Base-by-base conservation (phyloP, 2,888 invertebrate genomes). In the Xestia xanthographa region DNA sequence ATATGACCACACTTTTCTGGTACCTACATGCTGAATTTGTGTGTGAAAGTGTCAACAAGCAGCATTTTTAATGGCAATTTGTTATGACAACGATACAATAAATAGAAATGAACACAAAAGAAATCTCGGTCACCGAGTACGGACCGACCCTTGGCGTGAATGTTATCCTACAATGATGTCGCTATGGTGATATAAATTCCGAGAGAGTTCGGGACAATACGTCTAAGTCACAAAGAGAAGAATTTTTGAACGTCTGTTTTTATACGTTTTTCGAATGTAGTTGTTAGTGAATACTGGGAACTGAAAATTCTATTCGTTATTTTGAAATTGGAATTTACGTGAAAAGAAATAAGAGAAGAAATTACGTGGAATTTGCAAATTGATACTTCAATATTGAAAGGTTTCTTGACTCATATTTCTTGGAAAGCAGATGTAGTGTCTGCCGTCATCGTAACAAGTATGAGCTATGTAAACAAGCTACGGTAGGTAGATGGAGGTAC, bases 131-230 rank as follows among this genome's bases (percentile, higher is more conserved):
- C 48, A 22, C 3, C 34, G 45, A 66, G n/a, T 43, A 26, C 22
- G 3, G 48, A 26, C 14, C 29, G 45, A 48, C 53, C 72, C 45
- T 17, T 12, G 5, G 41, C 56, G 45, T 60, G n/a, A 77, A 82
- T 66, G 41, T 65, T 58, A 56, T 66, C 26, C n/a, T 50, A 56
- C 43, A 66, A 69, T 48, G 58, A 63, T 58, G 53, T 68, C n/a
- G 53, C 45, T 38, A 0, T 38, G 56, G n/a, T 34, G 41, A 20
- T 48, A 66, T 5, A 68, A 68, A 75, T 72, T 72, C 50, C 43
- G 14, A 43, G 41, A n/a, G 50, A 43, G 43, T 29, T 58, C 20
- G 29, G n/a, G 60, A 62, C 14, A 41, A 43, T 26, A 14, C 50
- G 17, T n/a, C 8, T 22, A 22, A 48, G 14, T 45, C 53, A 63